Evolutionary conservation across 2,113 vertebrate species (phyloP).

Genomic region (Oreochromis niloticus): DNA sequence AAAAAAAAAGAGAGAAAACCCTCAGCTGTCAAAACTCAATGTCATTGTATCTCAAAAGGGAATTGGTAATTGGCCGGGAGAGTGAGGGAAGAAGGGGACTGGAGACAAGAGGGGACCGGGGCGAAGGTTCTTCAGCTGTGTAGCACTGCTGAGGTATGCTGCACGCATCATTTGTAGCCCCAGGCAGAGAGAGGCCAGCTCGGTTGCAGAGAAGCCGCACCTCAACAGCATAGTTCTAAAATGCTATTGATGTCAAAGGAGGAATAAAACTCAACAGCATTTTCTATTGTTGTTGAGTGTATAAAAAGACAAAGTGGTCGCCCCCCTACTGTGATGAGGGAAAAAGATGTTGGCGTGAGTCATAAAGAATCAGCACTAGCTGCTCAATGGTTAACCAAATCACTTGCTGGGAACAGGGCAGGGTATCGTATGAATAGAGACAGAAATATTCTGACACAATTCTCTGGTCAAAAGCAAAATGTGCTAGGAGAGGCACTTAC

Average conservation of each 20-base stretch:
- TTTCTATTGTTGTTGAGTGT: slow-evolving; percentile 27
- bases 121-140: slow-evolving; percentile 3
- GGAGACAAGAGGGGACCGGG: not conserved
- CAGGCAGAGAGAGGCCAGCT: slow-evolving; percentile 24
- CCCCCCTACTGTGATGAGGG: not conserved
- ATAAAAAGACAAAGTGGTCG: slow-evolving; percentile 29
- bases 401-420: not conserved
- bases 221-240: slow-evolving; percentile 25
- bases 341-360: slow-evolving; percentile 5
- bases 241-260: slow-evolving; percentile 41
- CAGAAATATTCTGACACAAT: slow-evolving; percentile 7
- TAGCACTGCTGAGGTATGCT: slow-evolving; percentile 17
- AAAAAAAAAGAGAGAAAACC: not conserved
- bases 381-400: slow-evolving; percentile 22
- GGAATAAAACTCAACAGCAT: slow-evolving; percentile 28
- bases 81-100: not conserved
- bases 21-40: slow-evolving; percentile 58
- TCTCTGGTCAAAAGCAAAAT: not conserved
- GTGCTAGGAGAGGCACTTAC: not conserved
- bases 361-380: slow-evolving; percentile 31
- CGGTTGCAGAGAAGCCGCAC: not conserved
- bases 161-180: slow-evolving; percentile 12
- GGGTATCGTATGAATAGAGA: not conserved
- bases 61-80: slow-evolving; percentile 57
- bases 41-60: slow-evolving; percentile 50